Conservation (phyloP, 2,888 invertebrate species). For the Xanthorhoe spadicearia region DNA sequence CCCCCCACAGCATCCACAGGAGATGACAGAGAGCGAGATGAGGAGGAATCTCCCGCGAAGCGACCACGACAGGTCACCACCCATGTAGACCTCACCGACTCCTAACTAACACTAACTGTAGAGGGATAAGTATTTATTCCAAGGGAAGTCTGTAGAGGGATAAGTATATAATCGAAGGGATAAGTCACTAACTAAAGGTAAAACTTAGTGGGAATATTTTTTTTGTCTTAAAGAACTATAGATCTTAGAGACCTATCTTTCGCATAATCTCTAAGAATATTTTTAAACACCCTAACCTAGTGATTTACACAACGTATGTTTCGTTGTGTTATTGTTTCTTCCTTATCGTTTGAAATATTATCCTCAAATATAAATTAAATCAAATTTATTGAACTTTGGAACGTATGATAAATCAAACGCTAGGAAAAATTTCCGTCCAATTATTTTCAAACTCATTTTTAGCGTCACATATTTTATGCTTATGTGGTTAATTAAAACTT, state of each 20-base stretch:
- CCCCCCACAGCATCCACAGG: conserved; percentile 67
- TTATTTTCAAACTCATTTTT: not conserved
- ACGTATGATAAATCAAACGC: not conserved
- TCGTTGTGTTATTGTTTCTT: no score
- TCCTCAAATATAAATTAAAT: no score
- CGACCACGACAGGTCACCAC: conserved; percentile 80
- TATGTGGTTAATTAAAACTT: not conserved
- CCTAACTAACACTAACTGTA: conserved; percentile 38
- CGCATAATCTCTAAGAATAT: no score
- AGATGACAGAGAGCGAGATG: conserved; percentile 67
- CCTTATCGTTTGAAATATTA: no score
- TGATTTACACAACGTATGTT: no score
- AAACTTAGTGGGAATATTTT: no score
- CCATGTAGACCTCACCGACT: conserved; percentile 77
- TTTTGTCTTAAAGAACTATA: no score
- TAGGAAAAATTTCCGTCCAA: not conserved
- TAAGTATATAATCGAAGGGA: conserved; percentile 7
- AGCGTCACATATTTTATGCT: not conserved
- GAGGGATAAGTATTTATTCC: conserved; percentile 1
- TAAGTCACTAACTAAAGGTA: conserved; percentile 6
- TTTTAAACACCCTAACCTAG: no score
- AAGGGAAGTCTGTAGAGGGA: conserved; percentile 10
- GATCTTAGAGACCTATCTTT: no score
- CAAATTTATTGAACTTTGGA: no score
- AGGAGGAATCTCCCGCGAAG: conserved; percentile 76